A percentile compares a stretch with the other conserved stretches of the same genome.
Conservation (phyloP, 2,888 invertebrate species). For the Cyaniris semiargus region DNA sequence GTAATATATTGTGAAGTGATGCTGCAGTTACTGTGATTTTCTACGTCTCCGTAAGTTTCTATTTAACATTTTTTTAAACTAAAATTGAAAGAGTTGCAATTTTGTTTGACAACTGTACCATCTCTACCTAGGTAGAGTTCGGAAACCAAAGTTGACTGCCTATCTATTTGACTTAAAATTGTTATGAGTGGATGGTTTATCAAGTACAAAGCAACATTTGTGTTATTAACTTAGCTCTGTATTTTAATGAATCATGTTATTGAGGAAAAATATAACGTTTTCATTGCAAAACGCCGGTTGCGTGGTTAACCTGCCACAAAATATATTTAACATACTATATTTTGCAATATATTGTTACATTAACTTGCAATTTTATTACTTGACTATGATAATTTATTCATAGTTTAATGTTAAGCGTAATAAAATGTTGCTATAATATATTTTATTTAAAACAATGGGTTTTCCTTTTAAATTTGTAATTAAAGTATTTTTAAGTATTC, state of each 20-base stretch:
- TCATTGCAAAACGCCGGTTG: conserved; percentile 1
- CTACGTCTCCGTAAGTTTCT: conserved; percentile 62
- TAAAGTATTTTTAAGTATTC: neutral
- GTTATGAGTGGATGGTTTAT: neutral
- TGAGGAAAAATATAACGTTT: neutral
- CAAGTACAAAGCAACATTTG: neutral
- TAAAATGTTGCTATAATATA: neutral
- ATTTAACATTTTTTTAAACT: neutral
- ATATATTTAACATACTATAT: conserved; percentile 1
- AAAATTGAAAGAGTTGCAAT: neutral
- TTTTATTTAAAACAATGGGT: conserved; percentile 20
- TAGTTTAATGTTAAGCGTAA: conserved; percentile 21
- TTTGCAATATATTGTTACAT: neutral
- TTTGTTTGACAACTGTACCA: neutral
- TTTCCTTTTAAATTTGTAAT: neutral
- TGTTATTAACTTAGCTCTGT: neutral
- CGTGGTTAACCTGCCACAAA: neutral
- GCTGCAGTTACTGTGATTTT: conserved; percentile 62
- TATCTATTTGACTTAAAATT: neutral
- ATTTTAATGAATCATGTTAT: neutral
- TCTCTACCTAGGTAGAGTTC: neutral
- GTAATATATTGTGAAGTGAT: conserved; percentile 69
- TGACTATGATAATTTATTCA: conserved; percentile 17
- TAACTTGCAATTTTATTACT: neutral
- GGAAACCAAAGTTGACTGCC: neutral